Base-by-base conservation (phyloP, 1,140 invertebrate species). In the Drosophila santomea region DNA sequence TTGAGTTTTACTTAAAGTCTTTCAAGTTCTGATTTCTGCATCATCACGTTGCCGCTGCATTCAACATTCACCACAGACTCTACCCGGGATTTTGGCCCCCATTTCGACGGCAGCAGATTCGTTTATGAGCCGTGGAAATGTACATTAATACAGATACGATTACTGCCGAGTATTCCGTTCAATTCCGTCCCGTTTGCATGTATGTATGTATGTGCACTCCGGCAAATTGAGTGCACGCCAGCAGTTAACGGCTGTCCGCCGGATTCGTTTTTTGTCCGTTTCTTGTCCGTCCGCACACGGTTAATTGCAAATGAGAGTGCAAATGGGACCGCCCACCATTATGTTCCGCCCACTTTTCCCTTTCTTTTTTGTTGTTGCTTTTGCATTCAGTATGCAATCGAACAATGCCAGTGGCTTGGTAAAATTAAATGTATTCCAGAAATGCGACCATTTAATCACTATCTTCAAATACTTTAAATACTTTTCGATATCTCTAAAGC, bases 91-190 rank as follows among this genome's bases (percentile, higher is more conserved):
- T 44, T 39, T 47, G 4, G 12, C 20, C 20, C 48, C 32, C 20
- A 28, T 7, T 5, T 20, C 6, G 7, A 32, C 7, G 32, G 32
- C 32, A 32, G 32, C 28, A 41, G 35, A 55, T 54, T 63, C 82
- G 56, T 76, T 86, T 88, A 86, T 76, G 83, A 79, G 82, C 82
- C 82, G 83, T 73, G 69, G 82, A 86, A 86, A 79, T 79, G 72
- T 88, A 71, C 83, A 86, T 86, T 86, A 88, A 86, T 20, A 20
- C 68, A 78, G 78, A 71, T 69, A 78, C 62, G 61, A 60, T 71
- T 64, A 62, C 59, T n/a, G 28, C 14, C 25, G 32, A 23, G 44
- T 25, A 41, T 11, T 48, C 43, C 11, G n/a, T 17, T 2, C 36
- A 14, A 38, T 32, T 32, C 7, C n/a, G n/a, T n/a, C n/a, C n/a